These are phyloP conservation scores for Macheiramphus alcinus DNA, from an alignment of 2,113 vertebrate genomes.

Conservation along the genomic window DNA sequence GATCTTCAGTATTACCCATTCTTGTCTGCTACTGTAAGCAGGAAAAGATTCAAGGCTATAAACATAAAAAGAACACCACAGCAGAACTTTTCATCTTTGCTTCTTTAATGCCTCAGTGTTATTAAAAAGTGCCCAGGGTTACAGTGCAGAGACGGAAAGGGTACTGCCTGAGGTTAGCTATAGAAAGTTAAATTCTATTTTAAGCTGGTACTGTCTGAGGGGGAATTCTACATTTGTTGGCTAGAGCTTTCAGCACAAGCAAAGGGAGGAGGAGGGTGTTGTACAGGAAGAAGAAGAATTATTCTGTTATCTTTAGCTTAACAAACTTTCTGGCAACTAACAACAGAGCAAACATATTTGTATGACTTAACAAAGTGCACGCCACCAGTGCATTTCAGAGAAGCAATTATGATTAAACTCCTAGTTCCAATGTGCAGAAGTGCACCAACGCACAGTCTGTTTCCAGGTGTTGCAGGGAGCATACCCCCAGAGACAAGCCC, in stretches of 20 bases:
- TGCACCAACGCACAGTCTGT: rapidly evolving
- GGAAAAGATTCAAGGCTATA: neutral
- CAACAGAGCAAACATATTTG: neutral
- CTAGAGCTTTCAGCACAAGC: neutral
- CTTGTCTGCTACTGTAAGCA: neutral
- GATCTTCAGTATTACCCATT: neutral
- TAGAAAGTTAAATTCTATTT: neutral
- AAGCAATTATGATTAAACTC: neutral
- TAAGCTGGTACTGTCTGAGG: neutral
- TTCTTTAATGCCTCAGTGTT: neutral
- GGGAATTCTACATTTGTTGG: neutral
- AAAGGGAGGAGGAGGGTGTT: neutral
- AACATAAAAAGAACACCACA: neutral
- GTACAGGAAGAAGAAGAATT: neutral
- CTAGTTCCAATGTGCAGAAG: neutral
- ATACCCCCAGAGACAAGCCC: neutral
- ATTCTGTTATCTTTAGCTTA: neutral
- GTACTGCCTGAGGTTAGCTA: neutral
- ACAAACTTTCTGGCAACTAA: neutral
- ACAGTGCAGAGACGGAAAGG: neutral
- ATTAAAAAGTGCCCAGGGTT: neutral
- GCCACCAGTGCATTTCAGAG: neutral
- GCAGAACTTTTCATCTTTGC: neutral
- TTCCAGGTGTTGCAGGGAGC: neutral
- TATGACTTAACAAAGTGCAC: neutral